Conservation (phyloP, 2,888 invertebrate species). For the Eurytoma californica region DNA sequence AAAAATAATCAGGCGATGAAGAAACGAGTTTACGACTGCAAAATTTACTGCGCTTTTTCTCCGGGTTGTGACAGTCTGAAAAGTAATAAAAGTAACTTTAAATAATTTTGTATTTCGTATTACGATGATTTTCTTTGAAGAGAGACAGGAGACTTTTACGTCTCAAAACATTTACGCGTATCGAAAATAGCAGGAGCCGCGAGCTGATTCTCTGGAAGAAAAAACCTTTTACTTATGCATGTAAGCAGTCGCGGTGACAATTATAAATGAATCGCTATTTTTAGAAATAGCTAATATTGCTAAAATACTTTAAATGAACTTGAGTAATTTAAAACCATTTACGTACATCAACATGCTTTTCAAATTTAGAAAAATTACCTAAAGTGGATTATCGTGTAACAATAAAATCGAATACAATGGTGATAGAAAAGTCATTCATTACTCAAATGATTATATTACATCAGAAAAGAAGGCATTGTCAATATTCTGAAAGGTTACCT, state of each 20-base stretch:
- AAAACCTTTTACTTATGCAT: neutral
- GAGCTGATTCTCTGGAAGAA: neutral
- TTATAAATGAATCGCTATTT: slow-evolving; percentile 20
- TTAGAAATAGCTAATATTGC: neutral
- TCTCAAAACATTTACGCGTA: neutral
- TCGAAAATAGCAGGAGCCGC: neutral
- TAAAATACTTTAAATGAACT: neutral
- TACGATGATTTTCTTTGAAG: neutral
- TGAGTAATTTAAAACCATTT: neutral
- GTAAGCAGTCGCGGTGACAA: slow-evolving; percentile 1
- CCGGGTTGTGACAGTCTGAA: too few species aligned
- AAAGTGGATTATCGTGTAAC: neutral
- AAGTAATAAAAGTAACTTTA: neutral
- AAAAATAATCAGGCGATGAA: too few species aligned
- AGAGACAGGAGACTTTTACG: neutral
- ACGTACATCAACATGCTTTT: neutral
- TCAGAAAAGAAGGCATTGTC: too few species aligned
- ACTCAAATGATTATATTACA: too few species aligned
- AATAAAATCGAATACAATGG: neutral
- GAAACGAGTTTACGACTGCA: too few species aligned
- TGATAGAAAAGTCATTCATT: too few species aligned
- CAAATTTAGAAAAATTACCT: neutral
- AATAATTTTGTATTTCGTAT: neutral
- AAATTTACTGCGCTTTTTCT: too few species aligned
- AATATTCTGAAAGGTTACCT: too few species aligned